Base-by-base conservation (phyloP, 2,888 invertebrate genomes). In the Odontothrips loti region DNA sequence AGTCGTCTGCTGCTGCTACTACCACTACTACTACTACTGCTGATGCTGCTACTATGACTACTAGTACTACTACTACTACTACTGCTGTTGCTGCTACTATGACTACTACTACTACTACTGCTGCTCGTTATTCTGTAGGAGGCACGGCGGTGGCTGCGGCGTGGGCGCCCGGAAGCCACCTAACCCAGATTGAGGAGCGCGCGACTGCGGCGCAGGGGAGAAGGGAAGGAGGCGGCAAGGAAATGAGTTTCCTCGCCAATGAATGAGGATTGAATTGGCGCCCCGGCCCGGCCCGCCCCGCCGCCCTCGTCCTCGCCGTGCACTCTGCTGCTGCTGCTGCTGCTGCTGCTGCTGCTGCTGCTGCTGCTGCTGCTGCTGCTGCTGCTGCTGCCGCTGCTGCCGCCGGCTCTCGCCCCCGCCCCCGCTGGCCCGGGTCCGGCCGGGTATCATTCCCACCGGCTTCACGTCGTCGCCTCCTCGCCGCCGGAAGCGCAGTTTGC, bases 251-350 rank as follows among this genome's bases (percentile, higher is more conserved):
- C 68, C 27, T 8, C 68, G 68, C 68, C 68, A 75, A 75, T 75
- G 68, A 75, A 75, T 75, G 68, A 27, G 27, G 68, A 27, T 75
- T 75, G 68, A 27, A 75, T 68, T 68, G 68, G 68, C 58, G 58
- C 58, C 23, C 23, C 23, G 68, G 12, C 23, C 68, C 11, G 68
- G 63, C 63, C 63, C 20, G 58, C 20, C n/a, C 23, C 23, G 68
- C 23, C 27, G 27, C 9, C 23, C 11, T 10, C 68, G 27, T 27
- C 27, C 12, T 8, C 68, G 68, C 6, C 68, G 68, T 23, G n/a
- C 68, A 68, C 68, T 68, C n/a, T 23, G 8, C 63, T 51, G n/a
- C n/a, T n/a, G n/a, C n/a, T n/a, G n/a, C n/a, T n/a, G n/a, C n/a
- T n/a, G n/a, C n/a, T n/a, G n/a, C n/a, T n/a, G n/a, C n/a, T n/a